Percentiles rank a stretch among this genome's conserved stretches.
Conservation (phyloP, 92 coral and sea anemone species). For the Palythoa heliodiscus region DNA sequence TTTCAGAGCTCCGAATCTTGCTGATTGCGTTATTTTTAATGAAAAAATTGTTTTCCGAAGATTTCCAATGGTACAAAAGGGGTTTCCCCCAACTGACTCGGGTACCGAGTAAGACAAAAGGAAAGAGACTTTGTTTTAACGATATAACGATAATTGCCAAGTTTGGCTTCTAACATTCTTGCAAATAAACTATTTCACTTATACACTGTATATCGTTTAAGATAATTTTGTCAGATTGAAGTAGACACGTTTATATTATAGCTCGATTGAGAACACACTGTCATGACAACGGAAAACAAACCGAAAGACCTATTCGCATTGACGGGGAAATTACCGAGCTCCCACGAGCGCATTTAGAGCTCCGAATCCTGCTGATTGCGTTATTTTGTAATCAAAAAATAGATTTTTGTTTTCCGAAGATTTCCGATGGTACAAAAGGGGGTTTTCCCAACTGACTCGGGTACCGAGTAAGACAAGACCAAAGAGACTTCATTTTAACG, state of each 20-base stretch:
- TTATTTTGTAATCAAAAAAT: neutral
- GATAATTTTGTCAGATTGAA: too few relatives aligned
- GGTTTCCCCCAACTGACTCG: neutral
- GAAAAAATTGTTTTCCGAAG: neutral
- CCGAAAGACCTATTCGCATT: neutral
- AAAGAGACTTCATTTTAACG: too few relatives aligned
- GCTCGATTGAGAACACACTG: too few relatives aligned
- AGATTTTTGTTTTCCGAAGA: neutral
- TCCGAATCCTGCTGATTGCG: neutral
- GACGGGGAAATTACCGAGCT: constrained; percentile 11
- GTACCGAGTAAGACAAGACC: too few relatives aligned
- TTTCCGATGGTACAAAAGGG: neutral
- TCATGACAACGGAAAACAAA: too few relatives aligned
- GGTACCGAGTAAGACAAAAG: too few relatives aligned
- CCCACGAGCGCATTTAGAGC: neutral
- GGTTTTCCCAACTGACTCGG: neutral
- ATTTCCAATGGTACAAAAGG: neutral
- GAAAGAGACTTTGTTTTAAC: too few relatives aligned
- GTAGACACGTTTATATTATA: too few relatives aligned
- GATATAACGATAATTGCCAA: too few relatives aligned
- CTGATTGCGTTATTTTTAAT: neutral
- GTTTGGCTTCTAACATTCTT: too few relatives aligned
- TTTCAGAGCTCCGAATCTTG: neutral
- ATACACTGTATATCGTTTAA: too few relatives aligned
- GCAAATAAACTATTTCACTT: too few relatives aligned